Evolutionary conservation across 23 tunicate genomes (phyloP).

Genomic region (Oikopleura vanhoeffeni): DNA sequence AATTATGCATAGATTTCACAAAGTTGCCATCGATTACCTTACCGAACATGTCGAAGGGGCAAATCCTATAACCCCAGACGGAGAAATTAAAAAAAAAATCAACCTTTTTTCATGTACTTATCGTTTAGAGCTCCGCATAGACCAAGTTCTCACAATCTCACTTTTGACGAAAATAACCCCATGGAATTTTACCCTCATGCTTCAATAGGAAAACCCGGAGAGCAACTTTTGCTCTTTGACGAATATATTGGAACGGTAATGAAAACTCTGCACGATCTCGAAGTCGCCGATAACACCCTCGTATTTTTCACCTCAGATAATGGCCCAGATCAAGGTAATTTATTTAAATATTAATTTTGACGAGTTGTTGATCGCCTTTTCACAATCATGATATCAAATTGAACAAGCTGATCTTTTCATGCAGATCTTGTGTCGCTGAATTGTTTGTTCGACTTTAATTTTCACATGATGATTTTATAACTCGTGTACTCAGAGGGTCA

Average conservation of each 20-base stretch:
- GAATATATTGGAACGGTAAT: not conserved
- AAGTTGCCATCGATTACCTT: not conserved
- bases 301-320: not conserved
- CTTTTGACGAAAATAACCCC: constrained; percentile 4
- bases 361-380: no score
- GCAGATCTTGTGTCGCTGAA: no score
- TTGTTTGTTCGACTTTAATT: no score
- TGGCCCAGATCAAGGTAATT: not conserved
- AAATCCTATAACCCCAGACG: not conserved
- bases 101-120: not conserved
- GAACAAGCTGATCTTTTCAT: no score
- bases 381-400: no score
- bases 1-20: not conserved
- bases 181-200: not conserved
- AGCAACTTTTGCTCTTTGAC: not conserved
- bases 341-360: not conserved
- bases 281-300: not conserved
- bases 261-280: not conserved
- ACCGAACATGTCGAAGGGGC: not conserved
- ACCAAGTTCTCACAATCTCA: not conserved
- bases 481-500: no score
- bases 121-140: constrained; percentile 7
- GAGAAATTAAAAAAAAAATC: not conserved
- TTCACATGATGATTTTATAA: no score
- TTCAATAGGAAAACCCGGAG: not conserved